phyloP scores from a whole-genome alignment of 2,888 invertebrate genomes.

The Lepidocyrtoides sp. region DNA sequence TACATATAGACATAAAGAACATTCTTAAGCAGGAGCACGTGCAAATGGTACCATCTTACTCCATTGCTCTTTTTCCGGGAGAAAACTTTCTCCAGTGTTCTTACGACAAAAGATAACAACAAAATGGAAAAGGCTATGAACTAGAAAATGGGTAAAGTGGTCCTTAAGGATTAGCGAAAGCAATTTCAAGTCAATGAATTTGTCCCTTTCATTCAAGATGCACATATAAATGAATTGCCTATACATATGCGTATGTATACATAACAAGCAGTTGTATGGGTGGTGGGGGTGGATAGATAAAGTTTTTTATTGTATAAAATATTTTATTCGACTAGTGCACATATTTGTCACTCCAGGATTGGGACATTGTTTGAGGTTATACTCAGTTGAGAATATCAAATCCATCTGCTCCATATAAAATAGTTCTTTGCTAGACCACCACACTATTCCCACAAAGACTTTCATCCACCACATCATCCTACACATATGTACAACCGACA shows the following conservation, averaged over 20 bases:
- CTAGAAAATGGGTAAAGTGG: conserved; percentile 70
- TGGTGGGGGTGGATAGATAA: no score
- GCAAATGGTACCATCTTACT: conserved; percentile 39
- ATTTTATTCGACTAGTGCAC: background rate
- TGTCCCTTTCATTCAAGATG: background rate
- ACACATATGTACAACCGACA: background rate
- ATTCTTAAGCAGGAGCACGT: conserved; percentile 66
- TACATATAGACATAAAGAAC: background rate
- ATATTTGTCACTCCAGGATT: background rate
- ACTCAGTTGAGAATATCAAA: no score
- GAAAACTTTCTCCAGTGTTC: conserved; percentile 27
- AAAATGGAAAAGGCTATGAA: background rate
- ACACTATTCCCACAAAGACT: background rate
- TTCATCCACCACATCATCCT: background rate
- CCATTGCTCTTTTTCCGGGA: background rate
- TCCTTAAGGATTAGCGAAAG: conserved; percentile 72
- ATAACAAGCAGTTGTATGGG: background rate
- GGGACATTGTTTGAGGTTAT: background rate
- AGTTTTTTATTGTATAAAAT: no score
- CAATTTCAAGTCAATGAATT: conserved; percentile 52
- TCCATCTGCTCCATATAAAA: background rate
- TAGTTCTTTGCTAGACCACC: background rate
- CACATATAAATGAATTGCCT: background rate
- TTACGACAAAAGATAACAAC: conserved; percentile 44
- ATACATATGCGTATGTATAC: background rate